Percentiles rank a stretch among this genome's conserved stretches.
These are phyloP conservation scores for Pogonocherus hispidulus DNA, from an alignment of 2,888 invertebrate genomes.

Conservation along the genomic window DNA sequence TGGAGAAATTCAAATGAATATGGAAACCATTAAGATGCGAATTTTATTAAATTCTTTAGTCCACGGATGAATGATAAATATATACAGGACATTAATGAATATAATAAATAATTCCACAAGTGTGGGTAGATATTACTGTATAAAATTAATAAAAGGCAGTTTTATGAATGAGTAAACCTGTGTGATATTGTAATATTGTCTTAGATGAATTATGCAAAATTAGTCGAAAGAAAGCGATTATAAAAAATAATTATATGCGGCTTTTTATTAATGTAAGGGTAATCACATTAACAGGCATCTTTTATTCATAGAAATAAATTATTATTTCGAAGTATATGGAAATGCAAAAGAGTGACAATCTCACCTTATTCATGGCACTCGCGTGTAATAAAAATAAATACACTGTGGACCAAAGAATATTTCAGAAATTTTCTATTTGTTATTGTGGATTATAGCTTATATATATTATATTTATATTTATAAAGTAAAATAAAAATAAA, in stretches of 20 bases:
- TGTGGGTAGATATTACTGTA: not conserved
- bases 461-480: no score
- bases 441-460: no score
- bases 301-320: constrained; percentile 7
- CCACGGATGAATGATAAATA: not conserved
- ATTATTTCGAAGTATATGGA: constrained; percentile 13
- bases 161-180: not conserved
- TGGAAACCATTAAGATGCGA: no score
- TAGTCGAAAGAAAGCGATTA: not conserved
- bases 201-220: not conserved
- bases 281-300: not conserved
- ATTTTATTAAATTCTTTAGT: not conserved
- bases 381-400: no score
- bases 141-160: not conserved
- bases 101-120: not conserved
- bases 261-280: not conserved
- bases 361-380: no score
- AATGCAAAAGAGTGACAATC: constrained; percentile 8
- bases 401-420: no score
- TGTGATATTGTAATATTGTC: not conserved
- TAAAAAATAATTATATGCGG: not conserved
- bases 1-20: no score
- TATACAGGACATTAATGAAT: not conserved
- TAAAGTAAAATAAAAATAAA: no score
- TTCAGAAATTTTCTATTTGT: no score